Base-by-base conservation (phyloP, 1,140 invertebrate species). In the Pseudomyrmex flavicornis region DNA sequence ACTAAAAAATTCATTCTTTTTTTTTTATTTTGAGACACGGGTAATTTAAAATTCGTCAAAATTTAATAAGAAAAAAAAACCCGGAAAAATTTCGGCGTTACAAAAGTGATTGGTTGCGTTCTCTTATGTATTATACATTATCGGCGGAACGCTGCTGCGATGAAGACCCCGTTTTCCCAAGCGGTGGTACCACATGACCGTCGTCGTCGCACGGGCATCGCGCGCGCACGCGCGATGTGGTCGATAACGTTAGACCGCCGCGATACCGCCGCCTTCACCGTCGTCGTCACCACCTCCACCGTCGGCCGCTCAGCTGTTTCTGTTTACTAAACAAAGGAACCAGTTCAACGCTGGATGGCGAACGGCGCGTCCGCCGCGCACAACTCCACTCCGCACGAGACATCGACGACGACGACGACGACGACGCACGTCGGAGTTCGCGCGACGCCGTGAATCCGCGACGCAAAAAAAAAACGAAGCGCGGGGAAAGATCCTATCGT, bases 241-340 rank as follows among this genome's bases (percentile, higher is more conserved):
- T 85, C 82, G 50, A 52, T 85, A 68, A 9, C 46, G 46, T 50
- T 50, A 35, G 80, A 80, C 76, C 75, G 72, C 61, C 77, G 79
- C 77, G 79, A 70, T 77, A 54, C 77, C 70, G 63, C 73, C 52
- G 26, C 62, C 79, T 79, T 73, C 56, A n/a, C 80, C 52, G 48
- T 44, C 61, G 48, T 63, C 83, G 70, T 87, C 84, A 83, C 82
- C 54, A 54, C 88, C 83, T 82, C 73, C 70, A 58, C 77, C 50
- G 68, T 83, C 72, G 61, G 65, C 54, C 83, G 84, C 92, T 92
- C 92, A 93, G 92, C 92, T 93, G 92, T 92, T 93, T 91, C 92
- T 93, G 92, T 93, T 93, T 93, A 93, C 92, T 90, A 92, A 92
- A 93, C 92, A 93, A 92, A 93, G 92, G 88, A 91, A 89, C 68